Evolutionary conservation across 2,888 invertebrate genomes (phyloP), one percentile per base, ranked within the genome.

Genomic region (Thalpophila matura): DNA sequence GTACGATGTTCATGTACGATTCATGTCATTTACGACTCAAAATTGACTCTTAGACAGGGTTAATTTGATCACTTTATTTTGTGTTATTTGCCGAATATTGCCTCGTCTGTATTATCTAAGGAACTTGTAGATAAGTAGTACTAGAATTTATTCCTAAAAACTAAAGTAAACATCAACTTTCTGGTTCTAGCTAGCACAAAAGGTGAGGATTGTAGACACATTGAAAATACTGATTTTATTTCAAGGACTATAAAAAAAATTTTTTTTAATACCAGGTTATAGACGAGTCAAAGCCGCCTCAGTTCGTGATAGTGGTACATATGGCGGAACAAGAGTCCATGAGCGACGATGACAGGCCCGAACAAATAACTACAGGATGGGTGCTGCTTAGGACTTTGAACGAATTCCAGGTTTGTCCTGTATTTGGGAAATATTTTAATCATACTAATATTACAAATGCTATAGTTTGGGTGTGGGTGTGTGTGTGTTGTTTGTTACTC

Each of bases 251-350:
- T 20, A 35, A 35, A 20, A 10, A 14, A 20, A 10, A 35, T 50
- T 12, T 49, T 67, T 51, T 16, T 50, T 14, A 29, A 47, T 85
- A 83, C 20, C 74, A 96, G 96, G 90, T 96, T 31, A 93, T 96
- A 69, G 96, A 96, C 62, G 97, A 96, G 76, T 96, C 96, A 0
- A 96, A 97, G 72, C 95, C 96, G 2, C 95, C 96, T 0, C 96
- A 97, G 85, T 97, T 98, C 83, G 97, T 98, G 72, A 96, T 98
- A 78, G 97, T 98, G 1, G 97, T 98, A 6, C 97, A 98, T 84
- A 97, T 97, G 91, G 96, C 96, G 18, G 96, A 96, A 69, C 93
- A 95, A 24, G 96, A 96, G 47, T 92, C 94, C 9, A 95, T 95
- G 27, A 90, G 88, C 27, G 90, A 94, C 27, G 93, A 91, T 1